Evolutionary conservation across 2,888 invertebrate genomes (phyloP).

Genomic region (Napeogenes inachia): DNA sequence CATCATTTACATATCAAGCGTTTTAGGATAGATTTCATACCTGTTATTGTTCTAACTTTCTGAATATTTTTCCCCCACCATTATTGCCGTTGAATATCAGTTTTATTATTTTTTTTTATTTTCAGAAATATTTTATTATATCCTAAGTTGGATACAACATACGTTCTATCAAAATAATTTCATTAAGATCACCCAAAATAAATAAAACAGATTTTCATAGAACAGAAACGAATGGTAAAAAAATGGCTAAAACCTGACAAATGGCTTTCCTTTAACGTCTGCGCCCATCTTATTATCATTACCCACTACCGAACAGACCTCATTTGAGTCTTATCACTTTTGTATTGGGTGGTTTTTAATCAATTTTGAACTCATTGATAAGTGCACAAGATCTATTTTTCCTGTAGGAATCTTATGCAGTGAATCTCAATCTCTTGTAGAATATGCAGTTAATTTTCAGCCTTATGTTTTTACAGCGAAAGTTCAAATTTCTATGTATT

Average conservation of each 20-base stretch:
- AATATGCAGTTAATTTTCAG: conserved; percentile 33
- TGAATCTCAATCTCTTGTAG: conserved; percentile 31
- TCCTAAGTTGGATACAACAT: background rate
- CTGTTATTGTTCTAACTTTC: too few relatives aligned
- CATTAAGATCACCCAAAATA: conserved; percentile 66
- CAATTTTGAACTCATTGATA: conserved; percentile 38
- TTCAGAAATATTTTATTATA: background rate
- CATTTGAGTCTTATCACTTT: conserved; percentile 66
- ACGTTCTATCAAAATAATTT: conserved; percentile 42
- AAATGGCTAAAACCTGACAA: conserved; percentile 76
- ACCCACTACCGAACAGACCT: conserved; percentile 75
- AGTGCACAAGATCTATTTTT: conserved; percentile 40
- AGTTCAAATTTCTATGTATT: conserved; percentile 44
- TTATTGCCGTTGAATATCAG: too few relatives aligned
- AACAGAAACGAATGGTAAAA: conserved; percentile 68
- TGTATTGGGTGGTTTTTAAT: conserved; percentile 38
- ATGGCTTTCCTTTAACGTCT: conserved; percentile 78
- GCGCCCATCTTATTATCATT: conserved; percentile 78
- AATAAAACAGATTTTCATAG: conserved; percentile 76
- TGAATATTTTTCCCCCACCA: too few relatives aligned
- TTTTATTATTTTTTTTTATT: too few relatives aligned
- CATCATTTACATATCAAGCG: too few relatives aligned
- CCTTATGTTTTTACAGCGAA: conserved; percentile 34
- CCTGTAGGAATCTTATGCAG: conserved; percentile 35
- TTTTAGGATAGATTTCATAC: too few relatives aligned